phyloP scores from a whole-genome alignment of 2,888 invertebrate genomes.

The Caenorhabditis virilis region DNA sequence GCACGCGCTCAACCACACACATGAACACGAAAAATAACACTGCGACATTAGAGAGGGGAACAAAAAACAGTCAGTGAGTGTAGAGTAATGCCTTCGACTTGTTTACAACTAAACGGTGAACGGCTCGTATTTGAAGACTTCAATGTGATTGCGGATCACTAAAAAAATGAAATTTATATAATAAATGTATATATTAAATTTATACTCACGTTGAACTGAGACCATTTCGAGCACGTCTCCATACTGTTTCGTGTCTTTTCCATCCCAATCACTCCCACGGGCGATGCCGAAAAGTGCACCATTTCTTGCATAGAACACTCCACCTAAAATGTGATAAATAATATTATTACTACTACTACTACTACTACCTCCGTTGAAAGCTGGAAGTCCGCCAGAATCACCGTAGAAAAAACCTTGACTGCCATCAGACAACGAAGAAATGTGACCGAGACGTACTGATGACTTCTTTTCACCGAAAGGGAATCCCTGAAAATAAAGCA shows the following conservation, averaged over 20 bases:
- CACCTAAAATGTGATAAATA: slow-evolving; percentile 31
- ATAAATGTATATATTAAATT: slow-evolving; percentile 14
- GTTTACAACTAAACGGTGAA: slow-evolving; percentile 29
- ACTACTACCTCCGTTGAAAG: slow-evolving; percentile 28
- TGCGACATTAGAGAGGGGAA: too few species aligned
- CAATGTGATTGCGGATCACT: slow-evolving; percentile 28
- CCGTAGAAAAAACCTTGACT: slow-evolving; percentile 32
- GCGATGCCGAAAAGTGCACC: slow-evolving; percentile 28
- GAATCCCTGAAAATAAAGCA: slow-evolving; percentile 38
- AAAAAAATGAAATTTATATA: slow-evolving; percentile 32
- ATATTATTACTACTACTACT: slow-evolving; percentile 12
- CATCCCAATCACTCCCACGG: slow-evolving; percentile 30
- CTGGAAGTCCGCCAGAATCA: slow-evolving; percentile 30
- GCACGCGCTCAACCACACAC: too few species aligned
- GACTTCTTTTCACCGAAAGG: slow-evolving; percentile 30
- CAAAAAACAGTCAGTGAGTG: too few species aligned
- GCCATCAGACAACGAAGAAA: slow-evolving; percentile 31
- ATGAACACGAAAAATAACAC: too few species aligned
- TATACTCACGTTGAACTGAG: slow-evolving; percentile 27
- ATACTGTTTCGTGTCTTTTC: slow-evolving; percentile 28
- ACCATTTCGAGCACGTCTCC: slow-evolving; percentile 34
- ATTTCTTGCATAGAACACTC: slow-evolving; percentile 25
- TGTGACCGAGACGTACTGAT: slow-evolving; percentile 23
- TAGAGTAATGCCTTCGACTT: too few species aligned
- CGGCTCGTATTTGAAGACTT: slow-evolving; percentile 28